These are phyloP conservation scores for Amphimedon queenslandica DNA, from an alignment of 37 sponge, comb jelly and placozoan species.

Conservation along the genomic window DNA sequence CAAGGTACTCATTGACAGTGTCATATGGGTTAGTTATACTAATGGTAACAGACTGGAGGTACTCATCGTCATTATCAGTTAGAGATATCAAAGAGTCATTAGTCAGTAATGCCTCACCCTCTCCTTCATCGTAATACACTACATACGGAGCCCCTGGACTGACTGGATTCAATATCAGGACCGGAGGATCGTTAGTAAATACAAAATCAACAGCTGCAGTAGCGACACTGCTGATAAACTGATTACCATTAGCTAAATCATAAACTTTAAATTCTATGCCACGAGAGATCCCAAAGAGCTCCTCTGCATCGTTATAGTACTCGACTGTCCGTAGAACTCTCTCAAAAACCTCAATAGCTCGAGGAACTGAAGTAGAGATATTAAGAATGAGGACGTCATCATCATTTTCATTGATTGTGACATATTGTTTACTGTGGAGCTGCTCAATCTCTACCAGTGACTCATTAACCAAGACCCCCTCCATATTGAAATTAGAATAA, in stretches of 20 bases:
- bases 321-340: conserved; percentile 59
- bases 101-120: conserved; percentile 48
- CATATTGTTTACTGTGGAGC: neutral
- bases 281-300: conserved; percentile 49
- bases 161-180: conserved; percentile 59
- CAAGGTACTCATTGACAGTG: conserved; percentile 44
- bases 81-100: conserved; percentile 40
- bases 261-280: conserved; percentile 33
- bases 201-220: conserved; percentile 26
- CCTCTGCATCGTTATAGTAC: conserved; percentile 82
- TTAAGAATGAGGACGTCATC: conserved; percentile 12
- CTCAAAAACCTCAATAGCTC: conserved; percentile 46
- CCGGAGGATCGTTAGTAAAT: conserved; percentile 71
- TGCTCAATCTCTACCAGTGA: neutral
- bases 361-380: conserved; percentile 16
- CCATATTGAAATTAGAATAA: conserved; percentile 40
- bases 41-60: conserved; percentile 46
- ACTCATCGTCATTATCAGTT: conserved; percentile 69
- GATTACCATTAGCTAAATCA: conserved; percentile 50
- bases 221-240: conserved; percentile 56
- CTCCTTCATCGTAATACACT: conserved; percentile 69
- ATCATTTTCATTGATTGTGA: conserved; percentile 1
- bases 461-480: conserved; percentile 44
- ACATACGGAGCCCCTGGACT: conserved; percentile 40
- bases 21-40: conserved; percentile 61